Percentiles rank a stretch among this genome's conserved stretches.
phyloP scores from a whole-genome alignment of 2,797 vertebrate species.

The Pygocentrus nattereri region DNA sequence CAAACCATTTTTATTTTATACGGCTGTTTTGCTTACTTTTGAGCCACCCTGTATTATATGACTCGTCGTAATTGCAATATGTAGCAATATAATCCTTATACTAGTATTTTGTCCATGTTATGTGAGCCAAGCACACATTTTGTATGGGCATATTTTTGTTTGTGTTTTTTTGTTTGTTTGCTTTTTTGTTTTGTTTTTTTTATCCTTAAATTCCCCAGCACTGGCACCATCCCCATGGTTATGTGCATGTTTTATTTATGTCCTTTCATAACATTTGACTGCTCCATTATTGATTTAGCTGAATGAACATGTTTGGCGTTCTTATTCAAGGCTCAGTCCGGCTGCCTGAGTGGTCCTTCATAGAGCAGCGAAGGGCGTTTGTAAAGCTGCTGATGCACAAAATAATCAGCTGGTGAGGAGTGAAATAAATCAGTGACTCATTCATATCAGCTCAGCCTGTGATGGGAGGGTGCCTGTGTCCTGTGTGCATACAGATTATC shows the following conservation, averaged over 20 bases:
- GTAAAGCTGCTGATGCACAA: neutral
- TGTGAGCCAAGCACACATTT: too few relatives aligned
- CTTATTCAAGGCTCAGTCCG: neutral
- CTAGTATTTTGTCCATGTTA: too few relatives aligned
- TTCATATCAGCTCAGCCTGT: neutral
- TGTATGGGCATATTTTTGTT: too few relatives aligned
- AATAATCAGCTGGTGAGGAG: neutral
- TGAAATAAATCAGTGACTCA: neutral
- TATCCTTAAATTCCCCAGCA: too few relatives aligned
- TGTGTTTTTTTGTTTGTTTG: too few relatives aligned
- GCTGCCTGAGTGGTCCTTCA: neutral
- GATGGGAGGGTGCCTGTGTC: neutral
- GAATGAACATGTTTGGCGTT: neutral
- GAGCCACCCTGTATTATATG: too few relatives aligned
- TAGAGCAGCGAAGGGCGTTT: neutral
- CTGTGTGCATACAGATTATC: neutral
- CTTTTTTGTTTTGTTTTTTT: too few relatives aligned
- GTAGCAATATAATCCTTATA: too few relatives aligned
- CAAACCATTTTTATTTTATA: too few relatives aligned
- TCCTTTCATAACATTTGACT: constrained; percentile 8
- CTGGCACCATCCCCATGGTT: neutral
- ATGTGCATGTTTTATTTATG: neutral
- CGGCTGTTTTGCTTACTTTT: too few relatives aligned
- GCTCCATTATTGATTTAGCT: constrained; percentile 33
- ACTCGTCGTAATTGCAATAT: too few relatives aligned